Evolutionary conservation across 1,140 invertebrate species (phyloP).

Genomic region (Zaprionus camerounensis): DNA sequence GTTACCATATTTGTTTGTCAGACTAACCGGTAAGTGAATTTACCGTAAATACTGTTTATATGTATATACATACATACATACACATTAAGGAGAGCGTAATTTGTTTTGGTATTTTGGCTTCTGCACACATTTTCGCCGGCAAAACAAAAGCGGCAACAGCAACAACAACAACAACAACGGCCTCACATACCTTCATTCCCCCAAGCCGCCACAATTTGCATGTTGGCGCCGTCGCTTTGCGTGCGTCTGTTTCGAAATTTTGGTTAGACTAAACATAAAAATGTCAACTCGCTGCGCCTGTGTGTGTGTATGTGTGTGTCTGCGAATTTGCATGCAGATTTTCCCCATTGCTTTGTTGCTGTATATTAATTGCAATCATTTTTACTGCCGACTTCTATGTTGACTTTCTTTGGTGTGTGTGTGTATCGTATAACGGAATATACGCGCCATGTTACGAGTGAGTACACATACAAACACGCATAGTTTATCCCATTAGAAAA

Average conservation of each 20-base stretch:
- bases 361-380: constrained; percentile 50
- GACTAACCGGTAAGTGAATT: constrained; percentile 59
- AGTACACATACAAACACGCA: constrained; percentile 24
- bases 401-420: constrained; percentile 26
- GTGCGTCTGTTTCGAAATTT: constrained; percentile 41
- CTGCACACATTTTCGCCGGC: constrained; percentile 66
- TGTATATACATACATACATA: not conserved
- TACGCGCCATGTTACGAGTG: constrained; percentile 30
- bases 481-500: constrained; percentile 76
- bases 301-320: constrained; percentile 14
- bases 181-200: too few relatives aligned
- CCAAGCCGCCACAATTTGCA: not conserved
- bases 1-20: constrained; percentile 2
- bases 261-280: constrained; percentile 36
- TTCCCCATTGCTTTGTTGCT: constrained; percentile 34
- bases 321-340: constrained; percentile 15
- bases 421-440: constrained; percentile 27
- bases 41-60: constrained; percentile 19
- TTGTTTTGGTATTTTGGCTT: constrained; percentile 49
- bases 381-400: constrained; percentile 2
- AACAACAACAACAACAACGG: constrained; percentile 22
- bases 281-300: constrained; percentile 18
- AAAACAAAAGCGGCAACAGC: constrained; percentile 62
- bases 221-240: constrained; percentile 61
- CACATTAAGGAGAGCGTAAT: constrained; percentile 7